These are phyloP conservation scores for Sprattus sprattus DNA, from an alignment of 2,113 vertebrate genomes.

Conservation along the genomic window DNA sequence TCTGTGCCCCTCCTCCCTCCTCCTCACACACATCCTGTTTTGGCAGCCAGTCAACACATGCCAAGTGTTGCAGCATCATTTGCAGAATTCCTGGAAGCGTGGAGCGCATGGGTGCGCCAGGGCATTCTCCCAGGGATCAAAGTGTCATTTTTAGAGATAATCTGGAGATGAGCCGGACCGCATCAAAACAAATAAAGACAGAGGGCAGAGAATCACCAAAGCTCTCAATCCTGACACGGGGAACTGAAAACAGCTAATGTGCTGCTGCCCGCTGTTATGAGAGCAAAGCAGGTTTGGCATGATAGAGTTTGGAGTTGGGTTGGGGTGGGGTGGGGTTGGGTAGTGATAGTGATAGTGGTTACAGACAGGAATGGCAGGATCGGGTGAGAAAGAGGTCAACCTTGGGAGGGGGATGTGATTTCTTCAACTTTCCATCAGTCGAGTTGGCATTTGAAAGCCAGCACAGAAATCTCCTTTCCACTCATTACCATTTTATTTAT, in stretches of 20 bases:
- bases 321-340: background rate
- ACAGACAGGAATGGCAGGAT: background rate
- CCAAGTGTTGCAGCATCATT: background rate
- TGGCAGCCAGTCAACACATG: background rate
- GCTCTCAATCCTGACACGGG: background rate
- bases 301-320: background rate
- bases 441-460: background rate
- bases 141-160: background rate
- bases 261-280: background rate
- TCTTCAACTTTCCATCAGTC: background rate
- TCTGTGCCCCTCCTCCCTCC: background rate
- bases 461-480: background rate
- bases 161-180: background rate
- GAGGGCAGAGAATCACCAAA: background rate
- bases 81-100: background rate
- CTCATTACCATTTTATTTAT: background rate
- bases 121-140: background rate
- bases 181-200: conserved; percentile 2
- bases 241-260: conserved; percentile 2
- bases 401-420: background rate
- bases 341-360: background rate
- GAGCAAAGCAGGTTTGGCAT: background rate
- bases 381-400: background rate
- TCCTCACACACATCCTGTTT: background rate
- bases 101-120: background rate